Percentiles rank a stretch among this genome's conserved stretches.
These are phyloP conservation scores for Crenichthys baileyi DNA, from an alignment of 2,797 vertebrate species.

Conservation along the genomic window DNA sequence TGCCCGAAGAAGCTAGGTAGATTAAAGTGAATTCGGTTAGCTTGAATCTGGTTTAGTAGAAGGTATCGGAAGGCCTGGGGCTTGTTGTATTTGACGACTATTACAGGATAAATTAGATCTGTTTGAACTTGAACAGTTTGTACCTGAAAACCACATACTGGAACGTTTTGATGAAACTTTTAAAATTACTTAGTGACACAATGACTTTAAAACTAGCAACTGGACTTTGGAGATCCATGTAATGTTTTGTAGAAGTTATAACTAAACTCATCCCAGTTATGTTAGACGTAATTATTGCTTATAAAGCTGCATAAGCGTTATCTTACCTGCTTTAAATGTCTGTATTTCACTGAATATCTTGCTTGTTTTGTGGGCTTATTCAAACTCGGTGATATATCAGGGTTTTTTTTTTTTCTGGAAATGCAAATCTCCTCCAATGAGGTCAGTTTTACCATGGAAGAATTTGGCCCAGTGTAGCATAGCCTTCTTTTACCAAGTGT, in stretches of 20 bases:
- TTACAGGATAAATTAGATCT: not conserved
- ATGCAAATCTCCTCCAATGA: conserved; percentile 48
- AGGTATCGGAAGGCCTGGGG: not conserved
- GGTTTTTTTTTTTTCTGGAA: conserved; percentile 23
- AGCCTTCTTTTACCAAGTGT: conserved; percentile 25
- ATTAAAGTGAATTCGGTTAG: not conserved
- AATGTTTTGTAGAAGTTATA: not conserved
- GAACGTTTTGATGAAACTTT: not conserved
- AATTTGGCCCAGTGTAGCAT: conserved; percentile 10
- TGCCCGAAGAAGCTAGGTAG: not conserved
- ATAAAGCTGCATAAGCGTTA: not conserved
- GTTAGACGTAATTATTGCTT: not conserved
- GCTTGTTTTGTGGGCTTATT: not conserved
- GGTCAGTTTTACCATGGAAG: conserved; percentile 53
- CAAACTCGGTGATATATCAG: not conserved
- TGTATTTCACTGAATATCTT: not conserved
- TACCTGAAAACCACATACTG: not conserved
- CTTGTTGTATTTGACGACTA: not conserved
- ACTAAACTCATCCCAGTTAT: not conserved
- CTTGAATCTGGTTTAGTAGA: not conserved
- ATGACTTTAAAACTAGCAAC: not conserved
- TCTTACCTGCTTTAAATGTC: not conserved
- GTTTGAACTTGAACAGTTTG: not conserved
- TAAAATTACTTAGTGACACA: not conserved
- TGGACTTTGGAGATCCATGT: not conserved